Evolutionary conservation across 92 coral and sea anemone species (phyloP), one percentile per base, ranked within the genome.

Genomic region (Epizoanthus scotinus): DNA sequence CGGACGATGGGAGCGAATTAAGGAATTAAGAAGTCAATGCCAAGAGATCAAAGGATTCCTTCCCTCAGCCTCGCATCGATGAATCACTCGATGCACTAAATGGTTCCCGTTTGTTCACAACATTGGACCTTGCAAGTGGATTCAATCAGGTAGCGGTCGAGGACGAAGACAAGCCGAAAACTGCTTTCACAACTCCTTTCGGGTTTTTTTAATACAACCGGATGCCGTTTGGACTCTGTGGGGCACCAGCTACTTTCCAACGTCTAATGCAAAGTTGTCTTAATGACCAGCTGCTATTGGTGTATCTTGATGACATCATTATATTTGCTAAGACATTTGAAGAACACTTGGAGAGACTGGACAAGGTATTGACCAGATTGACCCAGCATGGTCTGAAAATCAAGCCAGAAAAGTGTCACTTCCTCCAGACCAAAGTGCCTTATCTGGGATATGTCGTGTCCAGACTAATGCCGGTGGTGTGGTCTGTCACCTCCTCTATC

Each of bases 291-390:
- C 19, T 81, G 78, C 29, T 68, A 56, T 36, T 68, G 24, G 85
- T 81, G 9, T 88, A 88, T 65, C 85, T 83, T 3, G 91, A 87
- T 61, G 78, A 81, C 55, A 52, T 80, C 13, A 81, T 81, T 7
- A 53, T 81, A 3, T 81, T 68, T 38, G 31, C 85, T 6, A 67
- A 81, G 42, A 68, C 85, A 5, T 68, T 69, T 69, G 78, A 69
- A 6, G 85, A 50, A 58, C 85, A 81, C 69, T 58, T 81, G 58
- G 67, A 81, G 18, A 53, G 78, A 34, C 78, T 68, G 3, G 85
- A 81, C 24, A 81, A 67, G 10, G 85, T 27, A 10, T 70, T 81
- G 38, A 69, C 50, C 17, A 19, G 85, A 18, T 53, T 81, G 15
- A n/a, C 52, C 10, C 44, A 81, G 17, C 85, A 68, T 36, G 78